Conservation (phyloP, 2,888 invertebrate genomes). For the Spialia ferax region DNA sequence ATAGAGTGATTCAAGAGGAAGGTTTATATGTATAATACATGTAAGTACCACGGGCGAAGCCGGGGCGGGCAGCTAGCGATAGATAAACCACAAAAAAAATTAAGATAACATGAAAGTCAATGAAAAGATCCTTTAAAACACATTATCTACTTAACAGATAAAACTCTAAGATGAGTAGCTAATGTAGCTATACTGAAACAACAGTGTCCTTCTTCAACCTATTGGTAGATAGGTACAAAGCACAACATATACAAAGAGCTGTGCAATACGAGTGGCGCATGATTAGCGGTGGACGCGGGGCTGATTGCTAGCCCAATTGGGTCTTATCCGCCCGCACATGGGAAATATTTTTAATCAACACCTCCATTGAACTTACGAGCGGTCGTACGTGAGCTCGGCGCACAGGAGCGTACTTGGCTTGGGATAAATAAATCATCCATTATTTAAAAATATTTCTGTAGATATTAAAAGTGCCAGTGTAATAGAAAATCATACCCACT, state of each 20-base stretch:
- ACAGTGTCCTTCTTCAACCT: slow-evolving; percentile 27
- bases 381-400: slow-evolving; percentile 82
- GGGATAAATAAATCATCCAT: slow-evolving; percentile 42
- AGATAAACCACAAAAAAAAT: neutral
- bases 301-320: slow-evolving; percentile 86
- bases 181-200: slow-evolving; percentile 12
- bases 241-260: slow-evolving; percentile 46
- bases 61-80: no score
- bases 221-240: no score
- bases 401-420: slow-evolving; percentile 67
- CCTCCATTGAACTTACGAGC: slow-evolving; percentile 88
- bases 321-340: slow-evolving; percentile 87
- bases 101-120: neutral
- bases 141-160: no score
- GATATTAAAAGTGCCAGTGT: neutral
- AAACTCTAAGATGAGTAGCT: slow-evolving; percentile 19
- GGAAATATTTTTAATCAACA: slow-evolving; percentile 88
- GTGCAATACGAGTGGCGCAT: slow-evolving; percentile 61
- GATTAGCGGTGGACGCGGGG: slow-evolving; percentile 79
- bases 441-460: neutral
- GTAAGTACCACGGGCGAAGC: no score
- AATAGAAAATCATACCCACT: neutral
- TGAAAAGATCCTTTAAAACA: neutral
- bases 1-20: no score
- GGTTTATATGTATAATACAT: no score